Conservation (phyloP, 2,797 vertebrate genomes). For the Spondyliosoma cantharus region DNA sequence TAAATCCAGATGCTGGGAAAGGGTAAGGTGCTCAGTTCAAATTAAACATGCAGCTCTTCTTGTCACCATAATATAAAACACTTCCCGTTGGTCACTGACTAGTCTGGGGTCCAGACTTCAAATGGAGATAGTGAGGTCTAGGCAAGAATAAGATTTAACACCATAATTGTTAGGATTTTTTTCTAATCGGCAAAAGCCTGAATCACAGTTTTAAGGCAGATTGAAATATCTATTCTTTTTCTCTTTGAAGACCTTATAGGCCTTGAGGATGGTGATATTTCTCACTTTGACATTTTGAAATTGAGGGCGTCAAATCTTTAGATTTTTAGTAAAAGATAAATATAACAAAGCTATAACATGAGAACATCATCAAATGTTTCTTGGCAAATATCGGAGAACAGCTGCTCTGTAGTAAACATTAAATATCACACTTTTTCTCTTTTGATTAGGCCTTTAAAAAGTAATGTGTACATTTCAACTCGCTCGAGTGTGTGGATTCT, state of each 20-base stretch:
- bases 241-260: background rate
- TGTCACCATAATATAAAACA: background rate
- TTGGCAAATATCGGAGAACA: too few relatives aligned
- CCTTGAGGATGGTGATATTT: background rate
- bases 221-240: background rate
- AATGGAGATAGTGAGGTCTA: conserved; percentile 1
- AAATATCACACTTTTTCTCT: too few relatives aligned
- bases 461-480: too few relatives aligned
- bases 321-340: too few relatives aligned
- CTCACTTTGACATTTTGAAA: too few relatives aligned
- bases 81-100: background rate
- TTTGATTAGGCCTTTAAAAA: too few relatives aligned
- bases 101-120: background rate
- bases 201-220: background rate
- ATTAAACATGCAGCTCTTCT: background rate
- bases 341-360: too few relatives aligned
- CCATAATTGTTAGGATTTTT: background rate
- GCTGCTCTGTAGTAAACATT: too few relatives aligned
- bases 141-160: background rate
- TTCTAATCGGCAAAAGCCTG: too few relatives aligned
- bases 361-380: too few relatives aligned
- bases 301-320: too few relatives aligned
- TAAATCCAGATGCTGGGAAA: background rate
- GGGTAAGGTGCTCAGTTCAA: background rate
- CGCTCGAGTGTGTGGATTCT: too few relatives aligned